Evolutionary conservation across 2,113 vertebrate genomes (phyloP).

Genomic region (Triplophysa tibetana): DNA sequence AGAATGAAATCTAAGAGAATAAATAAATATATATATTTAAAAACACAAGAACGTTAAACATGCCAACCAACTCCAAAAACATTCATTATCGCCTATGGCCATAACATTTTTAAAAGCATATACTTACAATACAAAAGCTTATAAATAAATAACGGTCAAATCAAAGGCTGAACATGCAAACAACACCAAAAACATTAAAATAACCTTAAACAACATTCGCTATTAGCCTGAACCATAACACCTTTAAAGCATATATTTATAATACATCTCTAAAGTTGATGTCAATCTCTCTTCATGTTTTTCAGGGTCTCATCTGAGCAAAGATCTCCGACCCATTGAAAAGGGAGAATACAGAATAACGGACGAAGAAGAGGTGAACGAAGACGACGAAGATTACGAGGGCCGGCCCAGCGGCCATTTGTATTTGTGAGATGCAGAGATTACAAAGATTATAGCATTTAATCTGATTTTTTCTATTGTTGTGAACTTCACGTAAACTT

Average conservation of each 20-base stretch:
- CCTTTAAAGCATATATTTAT: neutral
- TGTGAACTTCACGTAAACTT: slow-evolving; percentile 10
- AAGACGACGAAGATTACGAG: slow-evolving; percentile 55
- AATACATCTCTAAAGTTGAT: neutral
- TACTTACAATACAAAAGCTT: too few species aligned
- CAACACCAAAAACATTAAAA: too few species aligned
- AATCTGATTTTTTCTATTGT: neutral
- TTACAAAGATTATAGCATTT: slow-evolving; percentile 16
- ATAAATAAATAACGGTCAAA: too few species aligned
- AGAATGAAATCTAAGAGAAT: too few species aligned
- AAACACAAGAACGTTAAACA: too few species aligned
- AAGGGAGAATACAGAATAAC: slow-evolving; percentile 41
- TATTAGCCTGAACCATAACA: too few species aligned
- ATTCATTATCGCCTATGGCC: too few species aligned
- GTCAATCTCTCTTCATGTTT: slow-evolving; percentile 4
- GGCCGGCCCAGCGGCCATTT: slow-evolving; percentile 53
- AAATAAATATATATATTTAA: too few species aligned
- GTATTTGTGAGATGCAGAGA: slow-evolving; percentile 44
- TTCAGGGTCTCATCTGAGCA: slow-evolving; percentile 50
- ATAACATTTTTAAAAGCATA: too few species aligned
- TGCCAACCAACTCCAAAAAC: too few species aligned
- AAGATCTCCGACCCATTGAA: slow-evolving; percentile 27
- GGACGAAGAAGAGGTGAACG: slow-evolving; percentile 54
- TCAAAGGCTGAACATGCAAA: too few species aligned
- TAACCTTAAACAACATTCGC: too few species aligned